Conservation (phyloP, 2,888 invertebrate species). For the Synanthedon andrenaeformis region DNA sequence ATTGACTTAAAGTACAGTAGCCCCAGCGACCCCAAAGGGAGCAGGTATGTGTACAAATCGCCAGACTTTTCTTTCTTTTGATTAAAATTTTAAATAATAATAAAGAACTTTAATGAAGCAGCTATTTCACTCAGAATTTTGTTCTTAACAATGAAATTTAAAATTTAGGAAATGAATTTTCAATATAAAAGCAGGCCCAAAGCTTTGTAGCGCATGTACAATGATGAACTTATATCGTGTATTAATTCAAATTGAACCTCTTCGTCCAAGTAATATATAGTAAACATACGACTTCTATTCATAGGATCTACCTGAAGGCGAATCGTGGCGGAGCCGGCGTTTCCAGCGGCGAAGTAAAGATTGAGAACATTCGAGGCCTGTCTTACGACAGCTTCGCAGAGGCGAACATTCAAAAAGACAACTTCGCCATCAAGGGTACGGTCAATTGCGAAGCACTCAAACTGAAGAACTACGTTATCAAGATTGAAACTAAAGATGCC, state of each 20-base stretch:
- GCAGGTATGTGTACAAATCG: constrained; percentile 36
- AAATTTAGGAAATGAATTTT: too few species aligned
- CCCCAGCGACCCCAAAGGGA: constrained; percentile 47
- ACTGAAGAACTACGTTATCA: constrained; percentile 73
- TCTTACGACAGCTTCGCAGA: constrained; percentile 66
- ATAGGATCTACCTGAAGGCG: constrained; percentile 33
- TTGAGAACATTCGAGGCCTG: constrained; percentile 66
- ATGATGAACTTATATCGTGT: too few species aligned
- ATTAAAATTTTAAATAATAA: too few species aligned
- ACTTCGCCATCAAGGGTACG: constrained; percentile 72
- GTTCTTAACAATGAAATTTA: too few species aligned
- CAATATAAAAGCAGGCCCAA: too few species aligned
- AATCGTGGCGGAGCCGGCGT: not conserved
- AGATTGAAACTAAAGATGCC: constrained; percentile 73
- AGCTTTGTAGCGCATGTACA: too few species aligned
- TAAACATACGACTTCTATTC: not conserved
- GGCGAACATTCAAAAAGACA: constrained; percentile 72
- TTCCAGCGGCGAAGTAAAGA: constrained; percentile 49
- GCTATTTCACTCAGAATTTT: too few species aligned
- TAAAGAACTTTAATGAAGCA: too few species aligned
- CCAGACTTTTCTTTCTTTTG: too few species aligned
- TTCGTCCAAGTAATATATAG: too few species aligned
- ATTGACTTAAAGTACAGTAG: constrained; percentile 67
- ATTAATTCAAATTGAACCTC: too few species aligned
- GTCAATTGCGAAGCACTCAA: constrained; percentile 75